Evolutionary conservation across 2,797 vertebrate species (phyloP), one percentile per base, ranked within the genome.

Genomic region (Argya squamiceps): DNA sequence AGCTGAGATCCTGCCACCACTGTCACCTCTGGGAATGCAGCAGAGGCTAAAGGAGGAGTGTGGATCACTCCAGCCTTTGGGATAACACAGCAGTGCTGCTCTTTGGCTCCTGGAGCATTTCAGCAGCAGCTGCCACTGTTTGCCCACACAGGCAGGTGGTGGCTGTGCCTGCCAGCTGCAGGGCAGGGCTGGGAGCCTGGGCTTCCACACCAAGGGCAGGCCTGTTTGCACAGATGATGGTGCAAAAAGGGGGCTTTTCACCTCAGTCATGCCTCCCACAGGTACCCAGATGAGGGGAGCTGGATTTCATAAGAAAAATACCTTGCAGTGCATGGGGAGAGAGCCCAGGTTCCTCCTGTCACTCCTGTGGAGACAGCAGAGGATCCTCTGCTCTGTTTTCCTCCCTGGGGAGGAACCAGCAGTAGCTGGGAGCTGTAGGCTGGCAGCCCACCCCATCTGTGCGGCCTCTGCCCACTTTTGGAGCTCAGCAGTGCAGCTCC

Each of bases 91-190:
- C 74, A 70, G 49, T 0, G 2, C 73, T 64, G 60, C 80, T 6
- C 74, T 0, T 2, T 11, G 78, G 52, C 47, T 71, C 18, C 43
- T 49, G 74, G 56, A 91, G 68, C 71, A 26, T 30, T 49, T 11
- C 90, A 50, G 39, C 11, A 20, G 89, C 89, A 96, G 85, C 92
- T 93, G 88, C 56, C 34, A 22, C n/a, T 20, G 44, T 76, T 75
- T 95, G 89, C 86, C 91, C 68, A 52, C 12, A 22, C 37, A 53
- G 67, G 49, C 76, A 89, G 75, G 65, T 44, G 83, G 68, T 16
- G 21, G 44, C 50, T 52, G 34, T n/a, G n/a, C n/a, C 87, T 84
- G 62, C 87, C 94, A 95, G 92, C 79, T 68, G 87, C 44, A 92
- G 30, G 49, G 68, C 67, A 84, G 16, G 34, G 50, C 55, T 13